Evolutionary conservation across 2,888 invertebrate genomes (phyloP).

Genomic region (Selenia dentaria): DNA sequence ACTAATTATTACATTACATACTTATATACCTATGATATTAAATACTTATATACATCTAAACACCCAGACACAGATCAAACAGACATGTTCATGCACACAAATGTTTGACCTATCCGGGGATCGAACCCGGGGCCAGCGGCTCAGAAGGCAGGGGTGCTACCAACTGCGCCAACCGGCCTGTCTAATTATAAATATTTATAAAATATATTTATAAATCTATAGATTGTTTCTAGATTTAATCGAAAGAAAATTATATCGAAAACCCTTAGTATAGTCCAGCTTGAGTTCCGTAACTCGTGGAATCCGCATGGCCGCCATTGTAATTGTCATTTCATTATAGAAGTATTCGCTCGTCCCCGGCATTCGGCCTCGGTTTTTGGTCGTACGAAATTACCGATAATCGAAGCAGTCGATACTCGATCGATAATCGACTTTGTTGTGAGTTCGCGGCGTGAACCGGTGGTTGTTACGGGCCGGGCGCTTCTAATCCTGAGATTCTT

Average conservation of each 20-base stretch:
- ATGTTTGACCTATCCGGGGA: too few species aligned
- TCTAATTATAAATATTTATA: too few species aligned
- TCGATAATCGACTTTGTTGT: slow-evolving; percentile 25
- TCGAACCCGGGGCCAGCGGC: too few species aligned
- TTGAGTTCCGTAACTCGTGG: slow-evolving; percentile 57
- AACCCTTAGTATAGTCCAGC: slow-evolving; percentile 41
- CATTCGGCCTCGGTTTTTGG: slow-evolving; percentile 68
- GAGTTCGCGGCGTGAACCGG: slow-evolving; percentile 10
- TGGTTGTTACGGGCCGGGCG: slow-evolving; percentile 5
- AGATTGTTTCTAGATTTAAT: slow-evolving; percentile 11
- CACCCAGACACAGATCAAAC: too few species aligned
- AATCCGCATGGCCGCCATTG: slow-evolving; percentile 59
- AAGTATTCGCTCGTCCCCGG: slow-evolving; percentile 66
- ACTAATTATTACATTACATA: too few species aligned
- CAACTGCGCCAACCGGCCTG: too few species aligned
- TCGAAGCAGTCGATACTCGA: slow-evolving; percentile 69
- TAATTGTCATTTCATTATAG: slow-evolving; percentile 83
- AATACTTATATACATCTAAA: too few species aligned
- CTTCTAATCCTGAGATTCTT: slow-evolving; percentile 5
- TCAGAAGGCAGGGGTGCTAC: too few species aligned
- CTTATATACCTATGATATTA: too few species aligned
- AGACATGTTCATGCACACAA: too few species aligned
- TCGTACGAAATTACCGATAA: slow-evolving; percentile 73
- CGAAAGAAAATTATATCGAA: slow-evolving; percentile 36
- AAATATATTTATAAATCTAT: too few species aligned